A percentile compares a stretch with the other conserved stretches of the same genome.
These are phyloP conservation scores for Drosophila nigrodunni DNA, from an alignment of 1,140 invertebrate genomes.

Conservation along the genomic window DNA sequence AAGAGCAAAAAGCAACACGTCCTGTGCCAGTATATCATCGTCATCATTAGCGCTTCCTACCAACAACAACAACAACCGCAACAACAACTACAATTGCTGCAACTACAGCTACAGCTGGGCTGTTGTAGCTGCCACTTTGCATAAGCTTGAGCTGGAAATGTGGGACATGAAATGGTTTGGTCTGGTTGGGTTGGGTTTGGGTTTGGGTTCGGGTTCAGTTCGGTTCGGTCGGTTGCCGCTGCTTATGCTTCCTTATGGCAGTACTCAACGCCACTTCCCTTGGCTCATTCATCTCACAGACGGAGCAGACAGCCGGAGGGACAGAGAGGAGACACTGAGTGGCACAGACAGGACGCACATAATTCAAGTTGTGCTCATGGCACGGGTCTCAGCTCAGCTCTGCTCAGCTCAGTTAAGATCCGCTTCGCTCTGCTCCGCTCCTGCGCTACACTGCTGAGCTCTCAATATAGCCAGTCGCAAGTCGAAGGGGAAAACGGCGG, in stretches of 20 bases:
- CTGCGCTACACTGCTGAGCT: slow-evolving; percentile 10
- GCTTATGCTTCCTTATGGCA: slow-evolving; percentile 78
- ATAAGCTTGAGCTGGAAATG: slow-evolving; percentile 49
- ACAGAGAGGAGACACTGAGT: slow-evolving; percentile 19
- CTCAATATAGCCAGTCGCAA: slow-evolving; percentile 7
- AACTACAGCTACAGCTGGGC: slow-evolving; percentile 21
- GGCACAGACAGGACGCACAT: slow-evolving; percentile 70
- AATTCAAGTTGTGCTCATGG: slow-evolving; percentile 77
- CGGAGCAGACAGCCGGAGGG: slow-evolving; percentile 47
- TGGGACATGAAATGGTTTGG: slow-evolving; percentile 13
- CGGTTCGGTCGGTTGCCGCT: slow-evolving; percentile 50
- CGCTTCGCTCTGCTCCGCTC: slow-evolving; percentile 21
- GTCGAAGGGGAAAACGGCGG: slow-evolving; percentile 34
- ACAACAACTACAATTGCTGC: slow-evolving; percentile 20
- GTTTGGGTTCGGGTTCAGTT: slow-evolving; percentile 20
- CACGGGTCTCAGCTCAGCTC: slow-evolving; percentile 59
- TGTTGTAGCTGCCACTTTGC: slow-evolving; percentile 50
- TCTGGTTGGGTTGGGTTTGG: neutral
- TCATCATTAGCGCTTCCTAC: slow-evolving; percentile 79
- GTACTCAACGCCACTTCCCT: slow-evolving; percentile 80
- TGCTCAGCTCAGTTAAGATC: slow-evolving; percentile 26
- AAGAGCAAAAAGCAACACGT: slow-evolving; percentile 78
- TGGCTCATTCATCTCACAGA: slow-evolving; percentile 72
- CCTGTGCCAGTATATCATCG: slow-evolving; percentile 76
- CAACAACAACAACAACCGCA: slow-evolving; percentile 45